Conservation (phyloP, 2,113 vertebrate genomes). For the Labrus mixtus region DNA sequence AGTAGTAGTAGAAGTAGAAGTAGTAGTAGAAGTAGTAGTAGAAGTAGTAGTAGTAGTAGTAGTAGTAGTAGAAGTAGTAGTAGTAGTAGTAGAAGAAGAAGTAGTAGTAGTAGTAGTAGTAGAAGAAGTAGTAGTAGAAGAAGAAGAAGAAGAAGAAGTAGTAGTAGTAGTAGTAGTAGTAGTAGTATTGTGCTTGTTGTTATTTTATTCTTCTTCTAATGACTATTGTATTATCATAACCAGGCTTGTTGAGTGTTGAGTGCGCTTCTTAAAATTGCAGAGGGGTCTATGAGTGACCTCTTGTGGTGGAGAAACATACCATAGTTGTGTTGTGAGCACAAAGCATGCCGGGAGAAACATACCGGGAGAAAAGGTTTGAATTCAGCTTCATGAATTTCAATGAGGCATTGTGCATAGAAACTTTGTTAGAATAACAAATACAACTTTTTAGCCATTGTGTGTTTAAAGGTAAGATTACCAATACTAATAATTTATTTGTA, state of each 20-base stretch:
- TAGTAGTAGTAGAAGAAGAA: too few species aligned
- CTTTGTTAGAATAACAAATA: neutral
- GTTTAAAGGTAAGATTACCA: neutral
- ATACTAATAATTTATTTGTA: neutral
- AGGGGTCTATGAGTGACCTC: slow-evolving; percentile 28
- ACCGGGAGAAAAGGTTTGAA: slow-evolving; percentile 41
- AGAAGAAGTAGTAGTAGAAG: too few species aligned
- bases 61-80: too few species aligned
- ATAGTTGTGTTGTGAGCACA: neutral
- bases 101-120: too few species aligned
- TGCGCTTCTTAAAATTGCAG: neutral
- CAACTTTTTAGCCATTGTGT: neutral
- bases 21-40: too few species aligned
- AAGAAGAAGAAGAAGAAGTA: too few species aligned
- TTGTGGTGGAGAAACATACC: slow-evolving; percentile 27
- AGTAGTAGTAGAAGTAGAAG: too few species aligned
- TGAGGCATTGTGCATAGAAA: neutral
- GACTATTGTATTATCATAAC: too few species aligned
- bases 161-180: too few species aligned
- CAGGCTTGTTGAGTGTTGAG: neutral
- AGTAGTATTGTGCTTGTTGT: too few species aligned
- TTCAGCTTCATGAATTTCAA: slow-evolving; percentile 10
- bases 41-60: too few species aligned
- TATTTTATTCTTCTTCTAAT: too few species aligned
- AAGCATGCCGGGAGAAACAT: slow-evolving; percentile 47